Percentiles rank a stretch among this genome's conserved stretches.
Evolutionary conservation across 2,797 vertebrate genomes (phyloP).

Genomic region (Pseudocheirus occidentalis): DNA sequence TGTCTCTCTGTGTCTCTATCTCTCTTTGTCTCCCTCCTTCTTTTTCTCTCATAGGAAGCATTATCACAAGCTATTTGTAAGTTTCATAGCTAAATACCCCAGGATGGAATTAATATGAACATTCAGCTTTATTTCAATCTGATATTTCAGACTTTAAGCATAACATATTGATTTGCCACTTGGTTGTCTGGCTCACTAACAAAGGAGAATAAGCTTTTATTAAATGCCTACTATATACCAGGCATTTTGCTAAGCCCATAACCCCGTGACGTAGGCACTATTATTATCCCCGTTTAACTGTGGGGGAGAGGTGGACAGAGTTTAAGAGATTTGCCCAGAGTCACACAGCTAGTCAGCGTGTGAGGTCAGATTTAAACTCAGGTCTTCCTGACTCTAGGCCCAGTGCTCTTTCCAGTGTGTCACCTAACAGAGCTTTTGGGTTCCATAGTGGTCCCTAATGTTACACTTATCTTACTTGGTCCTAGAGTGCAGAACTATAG

Average conservation of each 20-base stretch:
- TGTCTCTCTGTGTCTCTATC: accelerated
- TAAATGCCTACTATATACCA: background rate
- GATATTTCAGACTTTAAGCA: background rate
- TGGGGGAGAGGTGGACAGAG: background rate
- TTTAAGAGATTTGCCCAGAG: background rate
- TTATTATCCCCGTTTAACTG: background rate
- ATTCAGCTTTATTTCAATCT: background rate
- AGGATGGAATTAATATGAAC: background rate
- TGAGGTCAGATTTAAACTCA: background rate
- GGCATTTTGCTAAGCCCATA: background rate
- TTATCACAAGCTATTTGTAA: background rate
- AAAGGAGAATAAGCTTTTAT: background rate
- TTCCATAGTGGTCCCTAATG: background rate
- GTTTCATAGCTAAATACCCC: background rate
- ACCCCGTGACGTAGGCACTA: background rate
- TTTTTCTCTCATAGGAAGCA: background rate
- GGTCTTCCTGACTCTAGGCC: background rate
- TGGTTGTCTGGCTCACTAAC: background rate
- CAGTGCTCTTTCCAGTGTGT: background rate
- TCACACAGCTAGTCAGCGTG: background rate
- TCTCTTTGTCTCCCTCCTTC: background rate
- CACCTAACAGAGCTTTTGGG: background rate
- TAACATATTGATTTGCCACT: background rate
- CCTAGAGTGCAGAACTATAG: background rate
- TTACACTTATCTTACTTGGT: background rate